Percentiles rank a stretch among this genome's conserved stretches.
Conservation (phyloP, 2,888 invertebrate species). For the Adela reaumurella region DNA sequence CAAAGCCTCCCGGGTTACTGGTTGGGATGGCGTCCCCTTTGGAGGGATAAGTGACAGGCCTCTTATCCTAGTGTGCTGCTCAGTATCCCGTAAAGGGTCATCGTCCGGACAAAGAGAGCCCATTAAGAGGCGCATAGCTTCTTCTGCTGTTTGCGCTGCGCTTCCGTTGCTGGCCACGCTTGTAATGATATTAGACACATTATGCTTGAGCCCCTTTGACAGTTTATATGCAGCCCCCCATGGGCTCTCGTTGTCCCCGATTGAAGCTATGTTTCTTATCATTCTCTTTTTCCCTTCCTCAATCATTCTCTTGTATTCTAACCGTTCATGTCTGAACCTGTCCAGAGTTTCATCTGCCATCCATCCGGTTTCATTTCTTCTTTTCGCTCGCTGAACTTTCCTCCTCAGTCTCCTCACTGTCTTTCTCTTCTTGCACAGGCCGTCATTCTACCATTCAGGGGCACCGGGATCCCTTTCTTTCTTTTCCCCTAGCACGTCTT, state of each 20-base stretch:
- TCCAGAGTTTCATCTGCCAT: background rate
- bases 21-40: conserved; percentile 9
- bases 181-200: background rate
- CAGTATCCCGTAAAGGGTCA: conserved; percentile 6
- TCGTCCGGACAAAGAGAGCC: conserved; percentile 17
- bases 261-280: background rate
- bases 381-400: background rate
- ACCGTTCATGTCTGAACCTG: too few relatives aligned
- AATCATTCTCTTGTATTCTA: background rate
- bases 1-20: background rate
- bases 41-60: conserved; percentile 12
- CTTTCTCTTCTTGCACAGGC: too few relatives aligned
- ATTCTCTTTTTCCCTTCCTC: background rate
- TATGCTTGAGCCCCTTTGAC: background rate
- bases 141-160: background rate
- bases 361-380: background rate
- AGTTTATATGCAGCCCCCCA: background rate
- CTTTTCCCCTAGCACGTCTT: too few relatives aligned
- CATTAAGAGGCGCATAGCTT: background rate
- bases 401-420: background rate
- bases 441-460: too few relatives aligned
- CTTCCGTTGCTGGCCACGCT: background rate
- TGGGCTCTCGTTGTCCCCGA: background rate
- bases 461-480: too few relatives aligned
- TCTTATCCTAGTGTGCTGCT: conserved; percentile 12